Percentiles rank a stretch among this genome's conserved stretches.
phyloP scores from a whole-genome alignment of 2,797 vertebrate genomes.

The Arrhamphus sclerolepis region DNA sequence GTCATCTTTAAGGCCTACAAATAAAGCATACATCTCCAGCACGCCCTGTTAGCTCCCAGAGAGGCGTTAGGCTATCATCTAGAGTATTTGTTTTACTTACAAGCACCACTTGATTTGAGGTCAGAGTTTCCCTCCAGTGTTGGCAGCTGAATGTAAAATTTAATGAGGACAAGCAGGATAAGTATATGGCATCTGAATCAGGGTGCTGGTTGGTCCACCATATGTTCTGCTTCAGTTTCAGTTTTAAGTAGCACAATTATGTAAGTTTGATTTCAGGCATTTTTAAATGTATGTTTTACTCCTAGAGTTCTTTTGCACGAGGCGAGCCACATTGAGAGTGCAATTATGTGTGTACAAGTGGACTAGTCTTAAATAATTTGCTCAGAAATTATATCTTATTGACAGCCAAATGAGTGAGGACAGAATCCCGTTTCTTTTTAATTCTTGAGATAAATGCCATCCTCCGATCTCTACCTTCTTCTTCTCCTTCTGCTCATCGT shows the following conservation, averaged over 20 bases:
- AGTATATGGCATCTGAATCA: slow-evolving; percentile 29
- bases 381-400: slow-evolving; percentile 20
- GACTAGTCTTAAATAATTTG: slow-evolving; percentile 8
- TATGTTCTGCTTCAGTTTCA: slow-evolving; percentile 1
- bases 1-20: neutral
- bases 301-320: too few species aligned
- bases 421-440: slow-evolving; percentile 11
- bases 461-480: neutral
- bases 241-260: too few species aligned
- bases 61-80: too few species aligned
- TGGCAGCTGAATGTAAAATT: slow-evolving; percentile 21
- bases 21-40: neutral
- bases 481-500: slow-evolving; percentile 16
- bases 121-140: neutral
- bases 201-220: neutral
- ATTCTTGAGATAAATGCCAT: slow-evolving; percentile 14
- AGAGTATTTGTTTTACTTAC: too few species aligned
- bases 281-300: too few species aligned
- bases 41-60: neutral
- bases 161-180: slow-evolving; percentile 18
- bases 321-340: too few species aligned
- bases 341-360: slow-evolving; percentile 15
- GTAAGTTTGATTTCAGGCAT: too few species aligned
- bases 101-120: too few species aligned
- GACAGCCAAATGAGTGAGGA: slow-evolving; percentile 19